Percentiles rank a stretch among this genome's conserved stretches.
These are phyloP conservation scores for Dolomedes plantarius DNA, from an alignment of 2,888 invertebrate genomes.

Conservation along the genomic window DNA sequence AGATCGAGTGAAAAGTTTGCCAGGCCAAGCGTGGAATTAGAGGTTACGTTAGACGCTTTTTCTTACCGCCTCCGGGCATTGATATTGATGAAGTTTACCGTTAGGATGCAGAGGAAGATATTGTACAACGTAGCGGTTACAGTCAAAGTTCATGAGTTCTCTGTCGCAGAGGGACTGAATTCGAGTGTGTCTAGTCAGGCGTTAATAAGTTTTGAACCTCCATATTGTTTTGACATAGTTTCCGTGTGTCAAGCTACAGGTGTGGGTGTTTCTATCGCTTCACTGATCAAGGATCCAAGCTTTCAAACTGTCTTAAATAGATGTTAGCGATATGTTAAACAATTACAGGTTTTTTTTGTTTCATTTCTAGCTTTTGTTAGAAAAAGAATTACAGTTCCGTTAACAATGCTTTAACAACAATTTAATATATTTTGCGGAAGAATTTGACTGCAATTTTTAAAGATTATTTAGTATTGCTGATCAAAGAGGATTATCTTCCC, in stretches of 20 bases:
- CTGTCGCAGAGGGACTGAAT: background rate
- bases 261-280: background rate
- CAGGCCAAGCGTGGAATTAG: slow-evolving; percentile 57
- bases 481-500: too few relatives aligned
- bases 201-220: slow-evolving; percentile 8
- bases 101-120: slow-evolving; percentile 25
- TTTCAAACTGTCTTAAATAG: too few relatives aligned
- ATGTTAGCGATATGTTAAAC: too few relatives aligned
- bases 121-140: slow-evolving; percentile 21
- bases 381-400: too few relatives aligned
- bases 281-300: too few relatives aligned
- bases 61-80: slow-evolving; percentile 23
- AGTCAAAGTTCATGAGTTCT: slow-evolving; percentile 25
- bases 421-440: too few relatives aligned
- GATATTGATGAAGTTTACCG: slow-evolving; percentile 40
- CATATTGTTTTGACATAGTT: background rate
- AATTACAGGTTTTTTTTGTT: too few relatives aligned
- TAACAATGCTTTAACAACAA: too few relatives aligned
- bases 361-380: too few relatives aligned
- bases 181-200: background rate
- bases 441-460: too few relatives aligned
- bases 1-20: slow-evolving; percentile 42
- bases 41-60: slow-evolving; percentile 53
- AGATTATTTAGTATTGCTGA: too few relatives aligned
- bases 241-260: background rate